phyloP scores from a whole-genome alignment of 2,113 vertebrate species.

The Seriola aureovittata region DNA sequence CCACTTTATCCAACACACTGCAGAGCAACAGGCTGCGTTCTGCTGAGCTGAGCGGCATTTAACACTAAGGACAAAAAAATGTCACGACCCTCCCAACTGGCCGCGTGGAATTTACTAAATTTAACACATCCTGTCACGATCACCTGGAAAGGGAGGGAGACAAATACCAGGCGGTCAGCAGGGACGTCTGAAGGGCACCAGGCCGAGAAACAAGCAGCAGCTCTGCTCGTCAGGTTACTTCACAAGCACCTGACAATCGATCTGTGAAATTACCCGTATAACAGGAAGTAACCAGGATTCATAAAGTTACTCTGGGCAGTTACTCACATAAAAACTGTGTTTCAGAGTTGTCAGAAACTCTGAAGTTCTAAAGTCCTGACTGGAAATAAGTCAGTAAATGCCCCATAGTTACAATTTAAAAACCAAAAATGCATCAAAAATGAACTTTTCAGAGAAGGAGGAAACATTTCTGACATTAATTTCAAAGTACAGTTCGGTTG shows the following conservation, averaged over 20 bases:
- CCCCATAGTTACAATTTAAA: neutral
- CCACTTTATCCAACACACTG: neutral
- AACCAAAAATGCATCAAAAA: no score
- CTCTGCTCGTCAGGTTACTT: neutral
- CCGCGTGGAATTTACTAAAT: conserved; percentile 59
- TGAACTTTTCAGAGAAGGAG: no score
- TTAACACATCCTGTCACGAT: conserved; percentile 46
- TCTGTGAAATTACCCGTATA: neutral
- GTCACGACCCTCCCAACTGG: conserved; percentile 44
- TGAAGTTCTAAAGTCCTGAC: neutral
- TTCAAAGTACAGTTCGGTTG: no score
- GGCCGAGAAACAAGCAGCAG: neutral
- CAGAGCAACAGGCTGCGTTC: conserved; percentile 1
- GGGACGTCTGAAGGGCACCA: conserved; percentile 45
- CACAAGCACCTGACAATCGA: neutral
- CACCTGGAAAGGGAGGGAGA: conserved; percentile 43
- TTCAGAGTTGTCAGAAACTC: neutral
- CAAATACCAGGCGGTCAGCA: conserved; percentile 52
- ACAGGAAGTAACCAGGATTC: neutral
- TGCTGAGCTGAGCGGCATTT: neutral
- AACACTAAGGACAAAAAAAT: conserved; percentile 14
- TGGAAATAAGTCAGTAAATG: neutral
- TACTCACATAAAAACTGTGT: no score
- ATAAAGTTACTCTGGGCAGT: neutral
- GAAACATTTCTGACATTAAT: no score